Evolutionary conservation across 2,888 invertebrate genomes (phyloP), one percentile per base, ranked within the genome.

Genomic region (Anticlea derivata): DNA sequence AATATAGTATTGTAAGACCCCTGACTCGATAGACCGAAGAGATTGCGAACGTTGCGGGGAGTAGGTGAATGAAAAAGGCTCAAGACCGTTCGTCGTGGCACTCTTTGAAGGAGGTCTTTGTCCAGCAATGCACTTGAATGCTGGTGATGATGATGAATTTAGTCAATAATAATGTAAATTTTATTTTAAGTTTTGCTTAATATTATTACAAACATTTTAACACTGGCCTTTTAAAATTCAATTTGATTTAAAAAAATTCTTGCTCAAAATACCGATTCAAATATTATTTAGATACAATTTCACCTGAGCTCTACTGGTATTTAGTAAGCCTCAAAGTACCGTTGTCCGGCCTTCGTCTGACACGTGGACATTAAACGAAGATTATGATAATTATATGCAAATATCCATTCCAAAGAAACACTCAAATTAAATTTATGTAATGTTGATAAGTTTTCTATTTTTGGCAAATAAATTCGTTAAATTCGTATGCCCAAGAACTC

Each of bases 341-440:
- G 45, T 40, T 30, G 29, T 29, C 39, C 33, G 29, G 39, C 50
- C 50, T 44, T 17, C 24, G 13, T 1, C 10, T 11, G 29, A 29
- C 50, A 45, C 50, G 40, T 40, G 50, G 34, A 27, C 29, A 30
- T 45, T 33, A 27, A 39, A 44, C 31, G 10, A n/a, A 38, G 1
- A 44, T 29, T 44, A 38, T 47, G 57, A 48, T 35, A 26, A 26
- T 38, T 23, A 30, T 35, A 47, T 44, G 47, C 38, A 34, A 44
- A 49, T 43, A 34, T 40, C 11, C 22, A 40, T 30, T 41, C 27
- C 7, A 38, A 17, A 41, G 24, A 29, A 40, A 41, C 41, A 29
- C 46, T 11, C 30, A 26, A 24, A 24, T 10, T 12, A 13, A 35
- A 11, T 45, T 45, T 30, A 40, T 40, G 10, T 41, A 20, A 34